Evolutionary conservation across 2,113 vertebrate genomes (phyloP).

Genomic region (Elgaria multicarinata): DNA sequence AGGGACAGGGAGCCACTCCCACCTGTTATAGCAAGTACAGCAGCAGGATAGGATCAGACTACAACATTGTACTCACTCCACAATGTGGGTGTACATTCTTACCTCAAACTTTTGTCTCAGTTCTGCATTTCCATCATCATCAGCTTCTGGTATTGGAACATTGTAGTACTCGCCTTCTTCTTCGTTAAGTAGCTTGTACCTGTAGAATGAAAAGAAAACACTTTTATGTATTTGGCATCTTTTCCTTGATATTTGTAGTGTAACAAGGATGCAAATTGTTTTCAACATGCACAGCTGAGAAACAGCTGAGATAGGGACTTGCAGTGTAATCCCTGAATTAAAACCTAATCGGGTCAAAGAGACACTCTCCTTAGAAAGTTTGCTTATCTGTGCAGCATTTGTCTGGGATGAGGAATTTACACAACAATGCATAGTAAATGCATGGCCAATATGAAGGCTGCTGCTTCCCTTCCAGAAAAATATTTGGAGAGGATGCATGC

Average conservation of each 20-base stretch:
- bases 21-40: not conserved
- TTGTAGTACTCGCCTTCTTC: slow-evolving; percentile 98
- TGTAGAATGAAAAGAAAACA: slow-evolving; percentile 50
- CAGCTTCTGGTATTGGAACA: slow-evolving; percentile 93
- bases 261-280: not conserved
- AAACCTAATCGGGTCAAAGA: not conserved
- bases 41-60: not conserved
- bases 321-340: not conserved
- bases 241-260: not conserved
- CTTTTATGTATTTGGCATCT: not conserved
- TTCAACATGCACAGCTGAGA: not conserved
- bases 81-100: slow-evolving; percentile 58
- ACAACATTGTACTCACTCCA: not conserved
- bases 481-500: not conserved
- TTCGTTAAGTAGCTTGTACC: slow-evolving; percentile 96
- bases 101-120: slow-evolving; percentile 97
- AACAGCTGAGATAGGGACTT: not conserved
- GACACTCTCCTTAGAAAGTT: not conserved
- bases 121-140: slow-evolving; percentile 89
- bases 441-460: too few relatives aligned
- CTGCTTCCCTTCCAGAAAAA: not conserved
- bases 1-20: not conserved
- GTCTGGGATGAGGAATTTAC: not conserved
- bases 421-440: not conserved
- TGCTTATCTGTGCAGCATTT: not conserved